Evolutionary conservation across 2,113 vertebrate genomes (phyloP).

Genomic region (Seriola dumerili): DNA sequence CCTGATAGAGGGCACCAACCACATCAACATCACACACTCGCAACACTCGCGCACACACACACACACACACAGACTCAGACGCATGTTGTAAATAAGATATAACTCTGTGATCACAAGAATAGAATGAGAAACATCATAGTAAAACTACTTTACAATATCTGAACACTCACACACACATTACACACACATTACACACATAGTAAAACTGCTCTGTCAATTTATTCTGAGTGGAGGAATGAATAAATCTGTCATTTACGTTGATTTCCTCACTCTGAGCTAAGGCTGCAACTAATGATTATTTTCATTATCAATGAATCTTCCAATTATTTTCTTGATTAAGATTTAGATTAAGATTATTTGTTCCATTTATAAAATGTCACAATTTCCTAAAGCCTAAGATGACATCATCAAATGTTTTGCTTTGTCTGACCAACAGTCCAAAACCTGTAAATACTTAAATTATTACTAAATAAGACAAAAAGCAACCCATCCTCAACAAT

Average conservation of each 20-base stretch:
- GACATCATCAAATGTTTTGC: not conserved
- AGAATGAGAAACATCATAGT: not conserved
- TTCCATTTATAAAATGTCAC: no score
- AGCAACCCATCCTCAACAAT: not conserved
- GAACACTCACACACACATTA: no score
- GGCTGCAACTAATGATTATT: not conserved
- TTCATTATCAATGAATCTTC: not conserved
- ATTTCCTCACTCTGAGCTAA: not conserved
- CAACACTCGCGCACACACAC: not conserved
- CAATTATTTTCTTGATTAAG: not conserved
- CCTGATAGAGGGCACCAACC: conserved; percentile 73
- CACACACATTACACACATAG: not conserved
- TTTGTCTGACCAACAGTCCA: no score
- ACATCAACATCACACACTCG: conserved; percentile 36
- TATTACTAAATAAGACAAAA: no score
- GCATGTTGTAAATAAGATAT: conserved; percentile 38
- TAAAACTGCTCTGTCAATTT: not conserved
- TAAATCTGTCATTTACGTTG: not conserved
- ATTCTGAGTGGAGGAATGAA: not conserved
- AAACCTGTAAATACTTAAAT: no score
- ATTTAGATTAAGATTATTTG: no score
- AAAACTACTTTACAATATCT: not conserved
- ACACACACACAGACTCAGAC: not conserved
- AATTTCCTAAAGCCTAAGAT: not conserved
- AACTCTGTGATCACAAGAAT: not conserved